These are phyloP conservation scores for Pelecanoides urinatrix DNA, from an alignment of 2,113 vertebrate genomes.

Conservation along the genomic window DNA sequence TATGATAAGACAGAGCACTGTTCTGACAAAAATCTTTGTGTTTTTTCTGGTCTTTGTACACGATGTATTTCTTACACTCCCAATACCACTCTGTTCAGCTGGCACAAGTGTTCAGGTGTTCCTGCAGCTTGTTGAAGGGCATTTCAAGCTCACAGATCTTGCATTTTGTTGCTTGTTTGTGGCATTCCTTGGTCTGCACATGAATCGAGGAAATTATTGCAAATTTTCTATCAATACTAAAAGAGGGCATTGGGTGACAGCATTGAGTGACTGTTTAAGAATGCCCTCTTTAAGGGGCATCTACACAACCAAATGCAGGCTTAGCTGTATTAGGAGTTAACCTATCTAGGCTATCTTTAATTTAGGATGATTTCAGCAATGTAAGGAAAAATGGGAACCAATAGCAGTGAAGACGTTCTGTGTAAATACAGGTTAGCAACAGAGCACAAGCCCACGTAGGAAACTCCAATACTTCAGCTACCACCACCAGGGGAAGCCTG, in stretches of 20 bases:
- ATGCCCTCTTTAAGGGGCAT: not conserved
- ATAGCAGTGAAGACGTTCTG: not conserved
- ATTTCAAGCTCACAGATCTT: conserved; percentile 76
- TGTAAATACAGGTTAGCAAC: not conserved
- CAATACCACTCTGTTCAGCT: conserved; percentile 71
- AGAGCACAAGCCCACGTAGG: not conserved
- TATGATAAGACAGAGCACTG: not conserved
- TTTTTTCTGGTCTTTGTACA: conserved; percentile 31
- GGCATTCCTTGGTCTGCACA: conserved; percentile 69
- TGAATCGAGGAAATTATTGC: not conserved
- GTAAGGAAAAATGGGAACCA: not conserved
- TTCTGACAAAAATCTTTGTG: conserved; percentile 62
- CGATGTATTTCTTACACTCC: conserved; percentile 70
- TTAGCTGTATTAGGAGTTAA: not conserved
- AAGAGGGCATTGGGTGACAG: not conserved
- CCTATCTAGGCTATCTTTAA: not conserved
- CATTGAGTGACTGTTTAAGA: not conserved
- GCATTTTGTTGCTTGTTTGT: conserved; percentile 62
- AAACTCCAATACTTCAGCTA: not conserved
- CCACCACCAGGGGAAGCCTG: not conserved
- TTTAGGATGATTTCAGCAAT: not conserved
- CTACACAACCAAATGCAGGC: not conserved
- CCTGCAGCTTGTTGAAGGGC: conserved; percentile 43
- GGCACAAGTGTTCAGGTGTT: conserved; percentile 71
- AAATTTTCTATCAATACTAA: not conserved